Evolutionary conservation across 2,113 vertebrate genomes (phyloP), one percentile per base, ranked within the genome.

Genomic region (Perccottus glenii): DNA sequence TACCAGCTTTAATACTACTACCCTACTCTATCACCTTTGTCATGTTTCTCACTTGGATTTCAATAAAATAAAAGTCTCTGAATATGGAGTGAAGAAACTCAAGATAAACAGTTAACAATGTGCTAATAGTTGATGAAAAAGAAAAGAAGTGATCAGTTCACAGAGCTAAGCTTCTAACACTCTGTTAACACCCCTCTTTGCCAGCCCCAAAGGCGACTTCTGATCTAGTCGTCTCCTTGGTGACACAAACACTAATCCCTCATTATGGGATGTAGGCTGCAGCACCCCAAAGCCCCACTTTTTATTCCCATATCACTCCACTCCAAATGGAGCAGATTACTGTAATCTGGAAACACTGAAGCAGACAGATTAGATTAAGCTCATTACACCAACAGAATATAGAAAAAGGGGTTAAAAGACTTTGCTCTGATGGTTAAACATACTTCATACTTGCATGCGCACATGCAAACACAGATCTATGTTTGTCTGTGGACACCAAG

Each of bases 311-410:
- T 89, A 89, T 91, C 87, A 85, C 80, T 73, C 74, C 66, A 77
- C 68, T 81, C 77, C 83, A 88, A 87, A 87, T 11, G 68, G 67
- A 75, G 81, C 71, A 89, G 85, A 90, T 90, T 89, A 90, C 81
- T 76, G 77, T 91, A 90, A 91, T 91, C 90, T 88, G 80, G 57
- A 78, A 88, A 89, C 83, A 89, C 81, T 85, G 87, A 69, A 84
- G 85, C 80, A 86, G 78, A 87, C 83, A 89, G 88, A 90, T 91
- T 89, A 90, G 81, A 88, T 87, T 87, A 89, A 87, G 67, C 62
- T 88, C 80, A 84, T 87, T 84, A 86, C 68, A 69, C 71, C 84
- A 76, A 73, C 60, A 74, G 77, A 87, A 86, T 67, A 76, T 77
- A 55, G 64, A 53, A 63, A 59, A 78, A 84, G 64, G 56, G 69